Evolutionary conservation across 2,888 invertebrate species (phyloP), one percentile per base, ranked within the genome.

Genomic region (Andrena hattorfiana): DNA sequence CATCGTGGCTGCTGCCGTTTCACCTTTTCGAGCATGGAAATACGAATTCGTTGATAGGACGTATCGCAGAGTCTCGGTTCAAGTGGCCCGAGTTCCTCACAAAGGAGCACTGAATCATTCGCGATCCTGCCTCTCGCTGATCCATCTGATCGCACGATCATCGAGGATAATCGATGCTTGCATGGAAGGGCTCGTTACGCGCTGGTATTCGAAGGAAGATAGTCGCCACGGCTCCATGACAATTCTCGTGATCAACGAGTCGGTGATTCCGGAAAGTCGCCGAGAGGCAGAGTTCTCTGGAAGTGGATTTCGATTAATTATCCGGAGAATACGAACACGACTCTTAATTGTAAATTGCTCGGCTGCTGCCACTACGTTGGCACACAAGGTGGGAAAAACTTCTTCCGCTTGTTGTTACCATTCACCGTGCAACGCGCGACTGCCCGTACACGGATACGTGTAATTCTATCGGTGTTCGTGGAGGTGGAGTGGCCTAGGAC

Each of bases 61-160:
- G 85, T 74, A 82, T 85, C 77, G 80, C 74, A 48, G 62, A 16
- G 63, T 71, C 26, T 42, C 63, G 71, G 20, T 51, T 28, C 75
- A 64, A 84, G 66, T 74, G 77, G 70, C 49, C 73, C 69, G 59
- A 63, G 76, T 80, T 81, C 81, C 78, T 85, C 86, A 60, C 74
- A 74, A 80, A 84, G 78, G 81, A 67, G 84, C 76, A 75, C 76
- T 84, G 83, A 88, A 87, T 87, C 86, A 87, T 88, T 85, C 85
- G 80, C 67, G 78, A 85, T 81, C 81, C 84, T 73, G 62, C 42
- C 30, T 66, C 48, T 51, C 73, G 10, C 54, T 64, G 68, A 79
- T 59, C 78, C 20, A 16, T 59, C 56, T 48, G 72, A 32, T 64
- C 32, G 62, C 60, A 71, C 73, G 68, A 68, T 79, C 74, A 68